phyloP scores from a whole-genome alignment of 2,797 vertebrate species.

The Cryptoblepharus egeriae region DNA sequence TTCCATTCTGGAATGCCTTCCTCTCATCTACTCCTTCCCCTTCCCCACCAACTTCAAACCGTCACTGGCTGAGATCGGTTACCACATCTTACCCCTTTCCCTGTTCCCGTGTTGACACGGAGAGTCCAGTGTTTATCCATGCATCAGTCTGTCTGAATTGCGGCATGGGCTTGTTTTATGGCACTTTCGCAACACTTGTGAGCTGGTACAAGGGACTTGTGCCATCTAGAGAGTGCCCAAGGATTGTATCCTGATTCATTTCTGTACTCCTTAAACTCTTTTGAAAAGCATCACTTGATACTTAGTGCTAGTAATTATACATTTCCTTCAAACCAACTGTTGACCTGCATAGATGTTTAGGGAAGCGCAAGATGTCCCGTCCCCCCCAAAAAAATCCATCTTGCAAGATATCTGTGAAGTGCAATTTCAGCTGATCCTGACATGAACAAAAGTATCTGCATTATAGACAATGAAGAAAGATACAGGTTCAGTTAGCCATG shows the following conservation, averaged over 20 bases:
- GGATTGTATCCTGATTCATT: rapidly evolving
- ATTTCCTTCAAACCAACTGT: conserved; percentile 1
- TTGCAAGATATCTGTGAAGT: conserved; percentile 53
- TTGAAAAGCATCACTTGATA: conserved; percentile 29
- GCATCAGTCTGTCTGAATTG: too few relatives aligned
- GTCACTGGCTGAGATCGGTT: too few relatives aligned
- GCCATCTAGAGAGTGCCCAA: too few relatives aligned
- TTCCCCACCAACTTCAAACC: too few relatives aligned
- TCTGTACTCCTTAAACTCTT: conserved; percentile 2
- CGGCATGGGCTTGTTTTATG: too few relatives aligned
- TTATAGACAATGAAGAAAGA: conserved; percentile 34
- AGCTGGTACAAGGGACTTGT: too few relatives aligned
- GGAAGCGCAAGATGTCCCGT: conserved; percentile 44
- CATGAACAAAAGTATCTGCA: conserved; percentile 54
- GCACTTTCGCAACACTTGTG: too few relatives aligned
- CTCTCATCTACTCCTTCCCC: too few relatives aligned
- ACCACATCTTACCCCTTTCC: too few relatives aligned
- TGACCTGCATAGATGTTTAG: conserved; percentile 34
- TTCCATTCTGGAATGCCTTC: too few relatives aligned
- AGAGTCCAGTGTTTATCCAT: too few relatives aligned
- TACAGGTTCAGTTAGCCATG: conserved; percentile 39
- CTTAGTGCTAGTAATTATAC: conserved; percentile 33
- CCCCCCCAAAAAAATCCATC: conserved; percentile 41
- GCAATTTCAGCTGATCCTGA: conserved; percentile 57
- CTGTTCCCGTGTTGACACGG: too few relatives aligned